Conservation (phyloP, 1,140 invertebrate species). For the Holotrichia oblita region DNA sequence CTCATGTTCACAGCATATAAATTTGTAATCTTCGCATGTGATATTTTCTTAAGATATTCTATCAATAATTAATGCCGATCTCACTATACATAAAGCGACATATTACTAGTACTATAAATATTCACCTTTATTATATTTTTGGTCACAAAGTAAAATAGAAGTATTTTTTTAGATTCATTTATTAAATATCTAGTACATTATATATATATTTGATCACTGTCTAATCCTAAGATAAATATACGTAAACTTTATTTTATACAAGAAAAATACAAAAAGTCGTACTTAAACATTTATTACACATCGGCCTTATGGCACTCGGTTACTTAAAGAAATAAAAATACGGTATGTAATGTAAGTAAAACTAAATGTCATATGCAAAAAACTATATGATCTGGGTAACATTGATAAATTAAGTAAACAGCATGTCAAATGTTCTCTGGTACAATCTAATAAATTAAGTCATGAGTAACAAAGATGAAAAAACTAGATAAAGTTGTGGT, state of each 20-base stretch:
- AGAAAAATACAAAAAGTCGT: slow-evolving; percentile 30
- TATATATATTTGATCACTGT: slow-evolving; percentile 29
- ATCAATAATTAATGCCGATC: too few species aligned
- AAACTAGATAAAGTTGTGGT: too few species aligned
- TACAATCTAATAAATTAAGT: background rate
- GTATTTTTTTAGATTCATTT: slow-evolving; percentile 32
- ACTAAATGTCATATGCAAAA: slow-evolving; percentile 11
- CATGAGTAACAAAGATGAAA: too few species aligned
- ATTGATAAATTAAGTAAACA: slow-evolving; percentile 14
- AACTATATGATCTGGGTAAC: background rate
- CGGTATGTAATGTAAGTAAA: background rate
- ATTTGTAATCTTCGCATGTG: too few species aligned
- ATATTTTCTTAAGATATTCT: too few species aligned
- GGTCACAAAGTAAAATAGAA: background rate
- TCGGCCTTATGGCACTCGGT: slow-evolving; percentile 30
- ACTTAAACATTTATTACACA: slow-evolving; percentile 32
- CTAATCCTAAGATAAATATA: slow-evolving; percentile 33
- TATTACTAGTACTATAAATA: too few species aligned
- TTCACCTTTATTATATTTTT: too few species aligned
- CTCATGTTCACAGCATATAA: too few species aligned
- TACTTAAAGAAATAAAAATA: slow-evolving; percentile 15
- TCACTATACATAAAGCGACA: too few species aligned
- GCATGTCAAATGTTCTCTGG: background rate
- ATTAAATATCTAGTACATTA: slow-evolving; percentile 33
- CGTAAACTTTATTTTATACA: slow-evolving; percentile 34